Base-by-base conservation (phyloP, 2,113 vertebrate genomes). In the Martes martes region DNA sequence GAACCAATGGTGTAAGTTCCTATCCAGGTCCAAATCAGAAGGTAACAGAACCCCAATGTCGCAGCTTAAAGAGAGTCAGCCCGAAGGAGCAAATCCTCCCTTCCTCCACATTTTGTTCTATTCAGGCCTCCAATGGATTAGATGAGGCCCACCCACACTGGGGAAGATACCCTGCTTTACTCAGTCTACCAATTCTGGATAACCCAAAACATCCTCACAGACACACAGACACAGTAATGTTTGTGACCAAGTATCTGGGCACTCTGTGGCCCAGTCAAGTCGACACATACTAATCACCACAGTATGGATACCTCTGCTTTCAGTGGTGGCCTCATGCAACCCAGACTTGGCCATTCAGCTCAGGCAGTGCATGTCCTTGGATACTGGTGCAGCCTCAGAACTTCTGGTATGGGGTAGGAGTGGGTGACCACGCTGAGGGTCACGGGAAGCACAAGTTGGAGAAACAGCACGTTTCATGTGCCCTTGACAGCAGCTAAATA, bases 301-400 rank as follows among this genome's bases (percentile, higher is more conserved):
- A 1, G 6, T 31, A 6, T 1, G 33, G 39, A 67, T 11, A 21
- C 59, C 33, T 42, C 28, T 9, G 91, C 13, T 31, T 28, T 3
- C 24, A 1, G 4, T 0, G 13, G 52, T 18, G 13, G 83, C 39
- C 50, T 1, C 16, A 0, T 0, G 1, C 14, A 11, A 13, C 36
- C n/a, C 1, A 2, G 10, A 63, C 52, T 3, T 47, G 19, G 24
- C 79, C 26, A 11, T 10, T 45, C 23, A 13, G 8, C 63, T 69
- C 19, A 1, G 80, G 26, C 52, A 14, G 45, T 21, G 63, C 28
- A 16, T 13, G 42, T 0, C 47, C 55, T 42, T 6, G 50, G 45
- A 31, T 11, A 28, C 4, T 24, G 52, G 84, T 19, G 47, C 55
- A 2, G 71, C 45, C 71, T 80, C 10, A 33, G 55, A 59, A 18